phyloP scores from a whole-genome alignment of 2,797 vertebrate genomes.

The Thripadectes ignobilis region DNA sequence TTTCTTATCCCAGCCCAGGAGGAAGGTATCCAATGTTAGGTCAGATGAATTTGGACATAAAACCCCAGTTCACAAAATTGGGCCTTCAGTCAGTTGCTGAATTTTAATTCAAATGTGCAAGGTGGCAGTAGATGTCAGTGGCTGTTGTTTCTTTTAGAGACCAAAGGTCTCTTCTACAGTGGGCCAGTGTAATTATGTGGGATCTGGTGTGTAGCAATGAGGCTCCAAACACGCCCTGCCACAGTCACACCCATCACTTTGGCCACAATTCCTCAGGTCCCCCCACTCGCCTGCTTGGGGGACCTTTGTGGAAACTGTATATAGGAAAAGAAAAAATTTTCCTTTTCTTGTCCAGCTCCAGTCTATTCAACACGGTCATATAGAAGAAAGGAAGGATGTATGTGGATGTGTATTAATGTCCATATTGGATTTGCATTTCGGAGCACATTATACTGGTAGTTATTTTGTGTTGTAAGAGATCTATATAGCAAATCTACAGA shows the following conservation, averaged over 20 bases:
- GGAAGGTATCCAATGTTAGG: neutral
- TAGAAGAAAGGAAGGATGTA: neutral
- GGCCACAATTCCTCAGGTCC: neutral
- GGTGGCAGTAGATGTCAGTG: neutral
- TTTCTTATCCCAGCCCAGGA: neutral
- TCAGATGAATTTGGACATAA: neutral
- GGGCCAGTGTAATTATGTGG: neutral
- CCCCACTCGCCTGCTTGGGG: neutral
- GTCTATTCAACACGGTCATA: neutral
- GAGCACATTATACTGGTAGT: neutral
- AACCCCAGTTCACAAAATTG: neutral
- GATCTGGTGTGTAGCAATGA: neutral
- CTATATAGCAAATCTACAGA: neutral
- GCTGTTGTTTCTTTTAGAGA: neutral
- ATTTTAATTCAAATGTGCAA: neutral
- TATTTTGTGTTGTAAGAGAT: neutral
- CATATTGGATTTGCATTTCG: neutral
- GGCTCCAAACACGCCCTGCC: neutral
- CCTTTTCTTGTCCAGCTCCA: neutral
- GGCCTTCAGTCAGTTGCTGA: neutral
- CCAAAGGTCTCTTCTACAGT: neutral
- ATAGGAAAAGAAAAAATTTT: neutral
- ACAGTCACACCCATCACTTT: fast-evolving
- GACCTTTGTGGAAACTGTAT: neutral
- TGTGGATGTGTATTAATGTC: neutral